Percentiles rank a stretch among this genome's conserved stretches.
phyloP scores from a whole-genome alignment of 2,888 invertebrate species.

The Hipparchia sbordonii region DNA sequence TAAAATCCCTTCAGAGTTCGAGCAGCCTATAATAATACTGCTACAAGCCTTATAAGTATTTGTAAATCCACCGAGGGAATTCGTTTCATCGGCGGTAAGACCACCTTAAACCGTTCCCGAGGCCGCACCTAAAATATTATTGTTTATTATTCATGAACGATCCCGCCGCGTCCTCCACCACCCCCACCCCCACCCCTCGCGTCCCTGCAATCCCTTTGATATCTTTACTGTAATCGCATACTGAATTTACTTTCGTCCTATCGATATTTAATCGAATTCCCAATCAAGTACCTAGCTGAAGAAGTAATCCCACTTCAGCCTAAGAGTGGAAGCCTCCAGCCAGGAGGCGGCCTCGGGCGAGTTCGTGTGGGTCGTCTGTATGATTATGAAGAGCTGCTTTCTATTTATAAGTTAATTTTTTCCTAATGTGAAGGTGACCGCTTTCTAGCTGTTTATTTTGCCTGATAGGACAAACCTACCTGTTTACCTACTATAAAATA shows the following conservation, averaged over 20 bases:
- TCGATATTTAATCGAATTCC: conserved; percentile 5
- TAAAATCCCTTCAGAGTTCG: not conserved
- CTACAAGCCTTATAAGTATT: conserved; percentile 4
- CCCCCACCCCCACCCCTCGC: not conserved
- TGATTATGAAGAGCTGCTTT: too few species aligned
- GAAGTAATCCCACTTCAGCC: too few species aligned
- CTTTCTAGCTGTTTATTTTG: too few species aligned
- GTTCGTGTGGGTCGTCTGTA: too few species aligned
- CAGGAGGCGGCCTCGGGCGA: not conserved
- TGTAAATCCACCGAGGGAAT: conserved; percentile 4
- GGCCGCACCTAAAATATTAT: conserved; percentile 33
- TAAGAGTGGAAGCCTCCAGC: too few species aligned
- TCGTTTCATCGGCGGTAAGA: conserved; percentile 29
- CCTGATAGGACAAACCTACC: too few species aligned
- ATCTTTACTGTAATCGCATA: conserved; percentile 4
- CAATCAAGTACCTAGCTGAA: too few species aligned
- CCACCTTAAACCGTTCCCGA: conserved; percentile 31
- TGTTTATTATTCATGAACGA: conserved; percentile 35
- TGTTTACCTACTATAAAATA: too few species aligned
- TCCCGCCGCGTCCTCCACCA: not conserved
- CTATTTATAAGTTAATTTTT: too few species aligned
- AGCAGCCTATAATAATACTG: not conserved
- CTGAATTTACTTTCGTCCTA: conserved; percentile 18
- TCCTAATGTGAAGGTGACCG: too few species aligned
- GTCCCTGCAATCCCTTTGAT: conserved; percentile 8